These are phyloP conservation scores for Cynopterus brachyotis DNA, from an alignment of 2,113 vertebrate species.

Conservation along the genomic window DNA sequence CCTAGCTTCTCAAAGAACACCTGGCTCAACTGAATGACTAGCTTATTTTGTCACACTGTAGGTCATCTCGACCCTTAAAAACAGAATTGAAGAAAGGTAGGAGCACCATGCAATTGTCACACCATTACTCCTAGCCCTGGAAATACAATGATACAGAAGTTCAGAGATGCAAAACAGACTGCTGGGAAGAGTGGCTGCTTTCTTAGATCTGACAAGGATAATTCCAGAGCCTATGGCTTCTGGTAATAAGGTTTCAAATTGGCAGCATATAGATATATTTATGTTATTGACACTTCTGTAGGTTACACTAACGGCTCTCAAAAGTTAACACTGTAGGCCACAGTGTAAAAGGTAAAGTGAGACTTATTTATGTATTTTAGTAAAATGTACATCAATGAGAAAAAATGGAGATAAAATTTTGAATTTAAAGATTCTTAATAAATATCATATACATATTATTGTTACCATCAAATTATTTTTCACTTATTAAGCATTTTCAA, in stretches of 20 bases:
- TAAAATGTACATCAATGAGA: not conserved
- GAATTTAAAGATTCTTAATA: conserved; percentile 34
- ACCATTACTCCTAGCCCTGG: conserved; percentile 48
- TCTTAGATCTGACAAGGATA: conserved; percentile 62
- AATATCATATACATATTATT: conserved; percentile 11
- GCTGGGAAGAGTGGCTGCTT: conserved; percentile 53
- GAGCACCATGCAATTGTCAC: conserved; percentile 53
- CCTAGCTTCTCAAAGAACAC: conserved; percentile 69
- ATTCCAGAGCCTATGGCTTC: conserved; percentile 54
- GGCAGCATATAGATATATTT: conserved; percentile 44
- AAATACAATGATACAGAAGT: conserved; percentile 52
- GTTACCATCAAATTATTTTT: conserved; percentile 18
- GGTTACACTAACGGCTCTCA: not conserved
- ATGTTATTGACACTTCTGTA: conserved; percentile 38
- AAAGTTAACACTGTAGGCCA: conserved; percentile 10
- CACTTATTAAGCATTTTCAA: conserved; percentile 59
- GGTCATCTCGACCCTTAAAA: conserved; percentile 69
- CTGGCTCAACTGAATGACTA: conserved; percentile 52
- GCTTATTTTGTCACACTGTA: conserved; percentile 71
- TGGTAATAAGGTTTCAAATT: conserved; percentile 64
- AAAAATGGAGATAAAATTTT: not conserved
- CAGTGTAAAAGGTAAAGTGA: conserved; percentile 50
- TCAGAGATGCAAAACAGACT: conserved; percentile 71
- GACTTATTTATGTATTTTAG: conserved; percentile 2
- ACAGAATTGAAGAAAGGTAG: conserved; percentile 55